phyloP scores from a whole-genome alignment of 2,113 vertebrate genomes.

The Genyomyrus donnyi region DNA sequence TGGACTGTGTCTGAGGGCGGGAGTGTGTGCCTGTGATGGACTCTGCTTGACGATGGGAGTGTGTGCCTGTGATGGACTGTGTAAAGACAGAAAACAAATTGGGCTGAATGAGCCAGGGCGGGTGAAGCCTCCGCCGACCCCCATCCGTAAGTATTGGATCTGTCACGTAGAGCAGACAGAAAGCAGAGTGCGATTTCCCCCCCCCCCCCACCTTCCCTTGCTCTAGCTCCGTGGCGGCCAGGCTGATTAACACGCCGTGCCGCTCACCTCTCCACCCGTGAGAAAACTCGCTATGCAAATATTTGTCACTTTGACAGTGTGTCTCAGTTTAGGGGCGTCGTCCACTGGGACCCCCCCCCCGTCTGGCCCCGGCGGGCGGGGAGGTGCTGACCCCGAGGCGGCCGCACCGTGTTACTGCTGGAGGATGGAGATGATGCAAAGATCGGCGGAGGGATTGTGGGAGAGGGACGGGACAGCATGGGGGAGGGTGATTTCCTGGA shows the following conservation, averaged over 20 bases:
- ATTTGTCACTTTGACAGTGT: conserved; percentile 95
- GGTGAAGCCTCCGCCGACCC: neutral
- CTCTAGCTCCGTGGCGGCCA: conserved; percentile 67
- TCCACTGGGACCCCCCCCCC: conserved; percentile 49
- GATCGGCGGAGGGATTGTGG: conserved; percentile 45
- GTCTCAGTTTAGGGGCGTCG: conserved; percentile 90
- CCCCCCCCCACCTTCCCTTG: conserved; percentile 25
- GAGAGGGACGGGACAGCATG: conserved; percentile 56
- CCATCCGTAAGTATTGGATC: conserved; percentile 61
- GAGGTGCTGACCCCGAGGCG: conserved; percentile 62
- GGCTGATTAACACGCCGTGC: conserved; percentile 81
- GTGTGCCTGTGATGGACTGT: neutral
- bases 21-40: neutral
- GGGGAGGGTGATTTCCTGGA: neutral
- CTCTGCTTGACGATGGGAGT: too few species aligned
- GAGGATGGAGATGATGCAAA: conserved; percentile 25
- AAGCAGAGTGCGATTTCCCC: conserved; percentile 56
- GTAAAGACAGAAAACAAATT: neutral
- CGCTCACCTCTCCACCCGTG: conserved; percentile 18
- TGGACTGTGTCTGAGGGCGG: neutral
- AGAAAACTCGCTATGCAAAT: conserved; percentile 94
- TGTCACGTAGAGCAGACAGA: conserved; percentile 72
- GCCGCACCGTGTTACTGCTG: conserved; percentile 53
- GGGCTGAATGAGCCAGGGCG: neutral
- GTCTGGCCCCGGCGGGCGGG: conserved; percentile 41